Evolutionary conservation across 2,888 invertebrate species (phyloP), one percentile per base, ranked within the genome.

Genomic region (Cotesia congregata): DNA sequence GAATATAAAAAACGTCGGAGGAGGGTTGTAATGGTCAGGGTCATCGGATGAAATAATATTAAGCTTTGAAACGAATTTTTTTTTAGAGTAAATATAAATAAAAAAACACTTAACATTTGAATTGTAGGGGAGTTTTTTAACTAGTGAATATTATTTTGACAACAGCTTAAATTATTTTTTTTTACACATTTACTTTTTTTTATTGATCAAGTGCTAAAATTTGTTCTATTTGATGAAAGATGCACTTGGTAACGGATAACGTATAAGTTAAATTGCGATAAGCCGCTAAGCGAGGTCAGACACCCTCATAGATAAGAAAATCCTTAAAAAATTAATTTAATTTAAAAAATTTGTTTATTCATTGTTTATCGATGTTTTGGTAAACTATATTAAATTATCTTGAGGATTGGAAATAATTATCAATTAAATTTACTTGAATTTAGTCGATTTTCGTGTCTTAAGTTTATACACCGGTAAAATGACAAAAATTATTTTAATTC

Each of bases 161-260:
- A 20, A 30, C 30, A 30, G 30, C 30, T 30, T 3, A 30, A 3
- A 30, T 3, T 30, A 30, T 30, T 30, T 30, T 30, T 20, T 30
- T 30, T 30, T 30, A 30, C 30, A 30, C 30, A 30, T 30, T 30
- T 30, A 30, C 3, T 9, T 67, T 30, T 65, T 5, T 40, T 40
- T 6, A 67, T 38, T 9, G 38, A 9, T 7, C 1, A 20, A 67
- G 38, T 38, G 67, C 39, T 9, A 15, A 65, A 17, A 73, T 30
- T 7, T n/a, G 61, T 39, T 72, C 15, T 79, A 79, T 81, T 80
- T 62, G 78, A 65, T 62, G 79, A 78, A 12, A 80, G 80, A 77
- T 80, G 78, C 75, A 78, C 80, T 76, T 82, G 80, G 82, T 80
- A 83, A 83, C 81, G 80, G 83, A 83, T 82, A 82, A 80, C 72